Evolutionary conservation across 2,888 invertebrate species (phyloP).

Genomic region (Hydroisotoma schaefferi): DNA sequence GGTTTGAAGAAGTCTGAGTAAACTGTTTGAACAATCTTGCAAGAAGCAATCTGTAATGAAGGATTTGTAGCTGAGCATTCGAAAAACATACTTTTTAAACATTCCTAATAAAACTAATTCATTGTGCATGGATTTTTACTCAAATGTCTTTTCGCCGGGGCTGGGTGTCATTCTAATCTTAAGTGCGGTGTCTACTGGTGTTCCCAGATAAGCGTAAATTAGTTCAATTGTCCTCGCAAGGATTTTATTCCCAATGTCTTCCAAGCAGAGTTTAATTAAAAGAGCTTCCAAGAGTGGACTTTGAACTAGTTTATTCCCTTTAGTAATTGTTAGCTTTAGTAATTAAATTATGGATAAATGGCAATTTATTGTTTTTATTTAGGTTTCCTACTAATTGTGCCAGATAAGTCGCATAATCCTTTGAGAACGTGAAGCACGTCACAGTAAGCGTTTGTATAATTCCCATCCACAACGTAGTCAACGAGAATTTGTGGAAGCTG

Average conservation of each 20-base stretch:
- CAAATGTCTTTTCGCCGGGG: conserved; percentile 24
- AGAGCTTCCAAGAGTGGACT: conserved; percentile 31
- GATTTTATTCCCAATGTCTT: conserved; percentile 25
- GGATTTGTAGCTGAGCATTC: not conserved
- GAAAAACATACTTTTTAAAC: not conserved
- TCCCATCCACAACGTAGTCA: conserved; percentile 17
- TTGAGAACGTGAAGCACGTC: conserved; percentile 25
- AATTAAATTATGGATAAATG: not conserved
- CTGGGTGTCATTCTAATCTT: conserved; percentile 5
- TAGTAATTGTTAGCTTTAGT: too few relatives aligned
- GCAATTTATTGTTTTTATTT: not conserved
- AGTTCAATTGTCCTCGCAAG: conserved; percentile 31
- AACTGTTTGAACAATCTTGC: conserved; percentile 19
- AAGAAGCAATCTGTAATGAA: conserved; percentile 19
- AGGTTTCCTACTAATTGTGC: conserved; percentile 29
- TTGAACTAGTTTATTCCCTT: too few relatives aligned
- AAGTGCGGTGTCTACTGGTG: conserved; percentile 1
- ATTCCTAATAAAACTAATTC: not conserved
- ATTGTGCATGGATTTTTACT: conserved; percentile 15
- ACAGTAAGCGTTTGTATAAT: conserved; percentile 19
- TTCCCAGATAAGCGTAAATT: conserved; percentile 28
- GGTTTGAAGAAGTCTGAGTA: conserved; percentile 16
- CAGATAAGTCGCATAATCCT: conserved; percentile 30
- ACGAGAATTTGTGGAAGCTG: conserved; percentile 17
- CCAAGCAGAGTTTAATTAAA: conserved; percentile 24